Evolutionary conservation across 2,113 vertebrate genomes (phyloP).

Genomic region (Brevimyrus niger): DNA sequence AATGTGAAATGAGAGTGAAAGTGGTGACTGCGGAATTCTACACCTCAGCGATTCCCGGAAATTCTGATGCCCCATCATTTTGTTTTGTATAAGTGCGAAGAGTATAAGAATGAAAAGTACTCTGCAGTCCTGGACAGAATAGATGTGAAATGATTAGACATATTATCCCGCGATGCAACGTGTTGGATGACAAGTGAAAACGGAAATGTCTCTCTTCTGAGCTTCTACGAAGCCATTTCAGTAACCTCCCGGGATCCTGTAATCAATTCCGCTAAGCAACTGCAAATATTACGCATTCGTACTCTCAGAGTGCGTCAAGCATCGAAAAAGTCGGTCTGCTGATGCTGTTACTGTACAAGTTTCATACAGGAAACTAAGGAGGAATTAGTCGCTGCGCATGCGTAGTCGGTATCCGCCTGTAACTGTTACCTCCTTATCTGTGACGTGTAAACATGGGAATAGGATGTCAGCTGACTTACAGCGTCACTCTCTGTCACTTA

Average conservation of each 20-base stretch:
- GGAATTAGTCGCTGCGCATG: background rate
- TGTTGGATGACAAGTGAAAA: background rate
- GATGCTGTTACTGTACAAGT: background rate
- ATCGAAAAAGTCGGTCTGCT: background rate
- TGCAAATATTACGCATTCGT: background rate
- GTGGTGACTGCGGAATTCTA: background rate
- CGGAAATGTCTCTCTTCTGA: background rate
- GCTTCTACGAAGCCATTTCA: background rate
- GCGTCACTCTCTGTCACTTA: slow-evolving; percentile 25
- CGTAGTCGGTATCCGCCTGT: background rate
- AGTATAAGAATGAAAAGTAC: background rate
- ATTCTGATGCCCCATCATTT: background rate
- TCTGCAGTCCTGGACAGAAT: background rate
- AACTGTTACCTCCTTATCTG: background rate
- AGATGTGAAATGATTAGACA: background rate
- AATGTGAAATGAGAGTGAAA: background rate
- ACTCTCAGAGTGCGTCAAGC: background rate
- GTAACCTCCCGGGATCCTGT: background rate
- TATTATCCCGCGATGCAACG: background rate
- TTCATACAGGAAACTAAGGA: background rate
- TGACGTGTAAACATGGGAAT: background rate
- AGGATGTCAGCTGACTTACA: slow-evolving; percentile 46
- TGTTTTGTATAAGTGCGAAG: background rate
- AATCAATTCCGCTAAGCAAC: background rate
- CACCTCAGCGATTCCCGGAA: background rate